phyloP scores from a whole-genome alignment of 2,888 invertebrate species.

The Bedellia somnulentella region DNA sequence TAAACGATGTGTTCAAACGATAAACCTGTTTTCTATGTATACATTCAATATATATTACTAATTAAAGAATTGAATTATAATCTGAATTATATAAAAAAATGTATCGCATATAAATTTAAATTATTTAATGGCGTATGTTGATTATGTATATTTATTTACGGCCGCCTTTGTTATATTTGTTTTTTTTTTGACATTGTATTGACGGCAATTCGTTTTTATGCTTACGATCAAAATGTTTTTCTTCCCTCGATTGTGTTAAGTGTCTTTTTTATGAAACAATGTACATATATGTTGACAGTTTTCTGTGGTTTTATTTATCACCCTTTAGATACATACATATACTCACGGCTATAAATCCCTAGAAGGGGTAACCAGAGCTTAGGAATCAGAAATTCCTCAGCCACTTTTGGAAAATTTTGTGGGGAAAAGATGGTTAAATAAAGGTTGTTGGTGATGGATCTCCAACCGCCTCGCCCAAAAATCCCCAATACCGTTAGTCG shows the following conservation, averaged over 20 bases:
- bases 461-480: too few relatives aligned
- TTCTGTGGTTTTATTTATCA: too few relatives aligned
- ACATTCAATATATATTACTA: conserved; percentile 2
- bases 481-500: too few relatives aligned
- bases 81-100: conserved; percentile 2
- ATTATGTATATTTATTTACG: conserved; percentile 1
- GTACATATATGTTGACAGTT: too few relatives aligned
- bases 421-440: too few relatives aligned
- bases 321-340: too few relatives aligned
- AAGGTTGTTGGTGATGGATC: too few relatives aligned
- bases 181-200: neutral
- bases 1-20: conserved; percentile 43
- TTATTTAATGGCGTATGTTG: conserved; percentile 1
- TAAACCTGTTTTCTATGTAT: conserved; percentile 21
- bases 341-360: too few relatives aligned
- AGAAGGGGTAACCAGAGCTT: too few relatives aligned
- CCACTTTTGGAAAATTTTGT: too few relatives aligned
- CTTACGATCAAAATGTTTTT: conserved; percentile 1
- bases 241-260: neutral
- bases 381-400: too few relatives aligned
- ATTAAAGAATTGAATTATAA: too few relatives aligned
- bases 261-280: conserved; percentile 1
- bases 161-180: neutral
- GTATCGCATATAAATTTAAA: neutral
- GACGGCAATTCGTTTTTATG: neutral